phyloP scores from a whole-genome alignment of 2,797 vertebrate genomes.

The Kryptopterus vitreolus region DNA sequence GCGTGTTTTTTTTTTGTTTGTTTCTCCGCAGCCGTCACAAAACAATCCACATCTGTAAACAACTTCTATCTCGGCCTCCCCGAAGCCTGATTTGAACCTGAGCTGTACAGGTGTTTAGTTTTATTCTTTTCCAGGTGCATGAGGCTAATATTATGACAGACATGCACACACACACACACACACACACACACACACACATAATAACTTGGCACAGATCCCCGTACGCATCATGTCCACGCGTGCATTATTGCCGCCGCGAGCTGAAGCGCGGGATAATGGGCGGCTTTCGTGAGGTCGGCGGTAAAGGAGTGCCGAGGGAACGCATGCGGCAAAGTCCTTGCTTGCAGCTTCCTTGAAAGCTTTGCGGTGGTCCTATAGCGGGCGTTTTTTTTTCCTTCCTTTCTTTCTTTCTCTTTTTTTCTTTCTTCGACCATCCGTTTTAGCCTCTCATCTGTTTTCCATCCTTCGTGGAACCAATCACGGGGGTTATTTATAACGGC shows the following conservation, averaged over 20 bases:
- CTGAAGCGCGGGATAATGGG: constrained; percentile 64
- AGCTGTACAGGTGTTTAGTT: constrained; percentile 36
- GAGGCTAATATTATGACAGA: constrained; percentile 42
- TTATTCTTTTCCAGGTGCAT: constrained; percentile 38
- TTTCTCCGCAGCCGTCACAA: constrained; percentile 44
- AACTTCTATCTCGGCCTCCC: neutral
- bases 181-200: constrained; percentile 20
- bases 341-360: constrained; percentile 59
- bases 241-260: constrained; percentile 51
- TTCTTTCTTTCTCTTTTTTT: too few relatives aligned
- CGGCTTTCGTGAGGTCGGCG: constrained; percentile 69
- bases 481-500: constrained; percentile 94
- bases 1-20: neutral
- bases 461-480: constrained; percentile 87
- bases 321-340: constrained; percentile 60
- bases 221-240: constrained; percentile 36
- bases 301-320: constrained; percentile 65
- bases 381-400: too few relatives aligned
- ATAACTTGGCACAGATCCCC: constrained; percentile 19
- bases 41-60: constrained; percentile 26
- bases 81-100: neutral
- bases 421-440: constrained; percentile 27
- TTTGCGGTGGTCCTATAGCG: constrained; percentile 38
- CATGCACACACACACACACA: constrained; percentile 5
- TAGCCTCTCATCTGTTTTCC: constrained; percentile 87